Evolutionary conservation across 2,113 vertebrate species (phyloP).

Genomic region (Platichthys flesus): DNA sequence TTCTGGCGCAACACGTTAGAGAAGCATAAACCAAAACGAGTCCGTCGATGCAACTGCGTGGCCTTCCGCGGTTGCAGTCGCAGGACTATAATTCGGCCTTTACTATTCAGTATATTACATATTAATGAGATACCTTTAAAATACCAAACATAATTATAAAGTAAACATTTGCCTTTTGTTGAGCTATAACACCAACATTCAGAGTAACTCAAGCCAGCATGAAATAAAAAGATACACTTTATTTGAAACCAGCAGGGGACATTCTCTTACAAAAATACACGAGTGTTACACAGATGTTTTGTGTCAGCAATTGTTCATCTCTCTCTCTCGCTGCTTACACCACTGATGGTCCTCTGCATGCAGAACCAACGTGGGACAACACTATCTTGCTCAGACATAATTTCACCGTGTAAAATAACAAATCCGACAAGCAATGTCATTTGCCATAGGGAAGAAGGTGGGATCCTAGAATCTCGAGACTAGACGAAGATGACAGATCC

Average conservation of each 20-base stretch:
- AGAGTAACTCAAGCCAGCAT: constrained; percentile 56
- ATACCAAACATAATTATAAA: background rate
- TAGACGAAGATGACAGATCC: constrained; percentile 64
- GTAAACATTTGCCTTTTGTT: background rate
- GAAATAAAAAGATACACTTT: constrained; percentile 83
- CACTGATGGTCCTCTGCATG: constrained; percentile 59
- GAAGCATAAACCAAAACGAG: no score
- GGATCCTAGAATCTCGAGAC: constrained; percentile 69
- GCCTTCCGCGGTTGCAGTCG: no score
- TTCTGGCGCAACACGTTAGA: no score
- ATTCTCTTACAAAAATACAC: constrained; percentile 83
- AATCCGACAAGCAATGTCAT: constrained; percentile 69
- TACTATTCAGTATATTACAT: background rate
- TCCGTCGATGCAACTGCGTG: no score
- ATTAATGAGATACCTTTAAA: background rate
- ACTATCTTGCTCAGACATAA: constrained; percentile 54
- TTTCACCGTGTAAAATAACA: constrained; percentile 65
- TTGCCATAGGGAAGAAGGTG: constrained; percentile 69
- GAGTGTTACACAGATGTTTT: constrained; percentile 67
- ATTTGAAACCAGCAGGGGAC: constrained; percentile 77
- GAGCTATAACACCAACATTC: constrained; percentile 1
- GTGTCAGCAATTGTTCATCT: constrained; percentile 62
- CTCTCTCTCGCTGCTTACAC: constrained; percentile 52
- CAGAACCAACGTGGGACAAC: constrained; percentile 58
- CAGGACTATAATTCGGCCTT: no score